Base-by-base conservation (phyloP, 2,888 invertebrate species). In the Coelinius sp. region DNA sequence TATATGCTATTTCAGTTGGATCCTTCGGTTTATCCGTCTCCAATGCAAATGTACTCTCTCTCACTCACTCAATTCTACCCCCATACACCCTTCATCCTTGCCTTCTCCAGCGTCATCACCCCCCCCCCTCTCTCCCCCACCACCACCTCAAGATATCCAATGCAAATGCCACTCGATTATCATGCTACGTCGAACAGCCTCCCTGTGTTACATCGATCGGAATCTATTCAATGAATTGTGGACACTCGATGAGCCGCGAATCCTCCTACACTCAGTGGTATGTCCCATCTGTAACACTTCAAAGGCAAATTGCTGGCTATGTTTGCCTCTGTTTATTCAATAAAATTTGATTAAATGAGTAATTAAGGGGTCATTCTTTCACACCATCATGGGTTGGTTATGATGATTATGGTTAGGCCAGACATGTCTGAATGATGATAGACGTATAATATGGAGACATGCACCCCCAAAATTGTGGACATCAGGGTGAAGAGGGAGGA, bases 1-100 rank as follows among this genome's bases (percentile, higher is more conserved):
- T 65, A 31, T 62, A 59, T 74, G 64, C 83, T 82, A 84, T 85
- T 85, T 80, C 83, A 81, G 80, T 77, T 80, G 78, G 78, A 81
- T 83, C 81, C 83, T 80, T 76, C 76, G 75, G 77, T 78, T 80
- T 79, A 81, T 83, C 78, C 77, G 69, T 80, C 80, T 81, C 80
- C 73, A 82, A 85, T 84, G 85, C 83, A 83, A 85, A 85, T 56
- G 35, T 35, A 62, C 52, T 10, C 52, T 10, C 52, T 41, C 38
- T 27, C 63, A 10, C 38, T 27, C 63, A 10, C 49, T 17, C 44
- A 27, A 31, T 38, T 31, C 14, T 25, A 14, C 35, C 69, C 17
- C 35, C 38, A 24, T n/a, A n/a, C n/a, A n/a, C n/a, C n/a, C 31
- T 24, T 5, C 22, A 35, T 44, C 35, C 17, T 12, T 14, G 41